Percentiles rank a stretch among this genome's conserved stretches.
Conservation (phyloP, 2,888 invertebrate genomes). For the Nemurella pictetii region DNA sequence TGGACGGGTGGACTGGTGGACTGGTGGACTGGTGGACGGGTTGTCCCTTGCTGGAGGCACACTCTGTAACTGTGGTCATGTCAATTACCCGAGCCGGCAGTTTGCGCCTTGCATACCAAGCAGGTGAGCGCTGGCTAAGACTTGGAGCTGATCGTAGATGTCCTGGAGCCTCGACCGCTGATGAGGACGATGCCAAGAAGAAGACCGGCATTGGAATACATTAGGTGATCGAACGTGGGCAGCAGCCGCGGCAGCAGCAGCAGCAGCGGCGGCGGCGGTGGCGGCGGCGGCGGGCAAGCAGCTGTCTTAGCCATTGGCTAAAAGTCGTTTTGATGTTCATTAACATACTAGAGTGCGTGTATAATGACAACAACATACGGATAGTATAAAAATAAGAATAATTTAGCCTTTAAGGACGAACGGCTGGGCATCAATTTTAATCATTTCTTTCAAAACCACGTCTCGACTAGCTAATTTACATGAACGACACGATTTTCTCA, state of each 20-base stretch:
- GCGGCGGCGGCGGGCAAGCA: neutral
- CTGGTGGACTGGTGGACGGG: neutral
- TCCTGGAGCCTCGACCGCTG: conserved; percentile 1
- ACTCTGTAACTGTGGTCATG: neutral
- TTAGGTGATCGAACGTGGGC: neutral
- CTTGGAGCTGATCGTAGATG: neutral
- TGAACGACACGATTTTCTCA: conserved; percentile 3
- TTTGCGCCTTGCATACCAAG: neutral
- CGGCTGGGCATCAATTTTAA: neutral
- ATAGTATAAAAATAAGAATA: conserved; percentile 20
- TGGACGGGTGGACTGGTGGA: too few relatives aligned
- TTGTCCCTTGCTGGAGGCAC: neutral
- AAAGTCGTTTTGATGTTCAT: conserved; percentile 16
- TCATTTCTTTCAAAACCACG: neutral
- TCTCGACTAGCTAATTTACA: neutral
- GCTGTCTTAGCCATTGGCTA: conserved; percentile 12
- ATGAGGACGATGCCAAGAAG: neutral
- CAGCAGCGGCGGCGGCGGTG: neutral
- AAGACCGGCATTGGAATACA: neutral
- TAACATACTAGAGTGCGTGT: conserved; percentile 18
- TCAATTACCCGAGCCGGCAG: neutral
- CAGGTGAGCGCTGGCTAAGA: too few relatives aligned
- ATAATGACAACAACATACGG: conserved; percentile 27
- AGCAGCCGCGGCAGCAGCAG: neutral
- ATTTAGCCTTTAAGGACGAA: conserved; percentile 19